Conservation (phyloP, 2,888 invertebrate species). For the Lepas anatifera region DNA sequence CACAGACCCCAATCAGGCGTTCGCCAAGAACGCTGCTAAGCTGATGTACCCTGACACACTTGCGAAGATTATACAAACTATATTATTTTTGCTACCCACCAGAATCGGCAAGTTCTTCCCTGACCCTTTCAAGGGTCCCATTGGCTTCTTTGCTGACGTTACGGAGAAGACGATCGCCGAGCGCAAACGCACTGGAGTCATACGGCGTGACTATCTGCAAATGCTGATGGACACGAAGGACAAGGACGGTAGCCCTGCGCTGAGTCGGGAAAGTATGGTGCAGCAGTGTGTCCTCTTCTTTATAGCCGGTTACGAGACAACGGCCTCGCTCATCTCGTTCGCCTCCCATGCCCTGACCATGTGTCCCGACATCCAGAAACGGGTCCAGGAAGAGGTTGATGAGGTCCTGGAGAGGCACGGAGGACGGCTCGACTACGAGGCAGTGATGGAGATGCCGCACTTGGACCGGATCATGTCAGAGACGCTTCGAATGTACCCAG, state of each 20-base stretch:
- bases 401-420: slow-evolving; percentile 35
- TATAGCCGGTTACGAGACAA: slow-evolving; percentile 50
- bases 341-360: slow-evolving; percentile 42
- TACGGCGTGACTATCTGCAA: background rate
- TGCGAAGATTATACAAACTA: background rate
- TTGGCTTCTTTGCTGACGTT: background rate
- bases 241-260: background rate
- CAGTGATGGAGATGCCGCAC: slow-evolving; percentile 39
- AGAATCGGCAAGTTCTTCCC: background rate
- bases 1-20: slow-evolving; percentile 36
- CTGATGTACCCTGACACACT: background rate
- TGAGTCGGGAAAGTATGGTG: slow-evolving; percentile 23
- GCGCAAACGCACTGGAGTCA: background rate
- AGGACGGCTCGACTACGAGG: slow-evolving; percentile 42
- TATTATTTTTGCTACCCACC: no score
- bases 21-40: background rate
- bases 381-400: slow-evolving; percentile 39
- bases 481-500: slow-evolving; percentile 46
- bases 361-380: slow-evolving; percentile 41
- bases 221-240: background rate
- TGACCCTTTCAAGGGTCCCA: background rate
- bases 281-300: slow-evolving; percentile 47
- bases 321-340: slow-evolving; percentile 47
- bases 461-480: slow-evolving; percentile 47
- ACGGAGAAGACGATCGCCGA: background rate